phyloP scores from a whole-genome alignment of 2,113 vertebrate species.

The Vireo altiloquus region DNA sequence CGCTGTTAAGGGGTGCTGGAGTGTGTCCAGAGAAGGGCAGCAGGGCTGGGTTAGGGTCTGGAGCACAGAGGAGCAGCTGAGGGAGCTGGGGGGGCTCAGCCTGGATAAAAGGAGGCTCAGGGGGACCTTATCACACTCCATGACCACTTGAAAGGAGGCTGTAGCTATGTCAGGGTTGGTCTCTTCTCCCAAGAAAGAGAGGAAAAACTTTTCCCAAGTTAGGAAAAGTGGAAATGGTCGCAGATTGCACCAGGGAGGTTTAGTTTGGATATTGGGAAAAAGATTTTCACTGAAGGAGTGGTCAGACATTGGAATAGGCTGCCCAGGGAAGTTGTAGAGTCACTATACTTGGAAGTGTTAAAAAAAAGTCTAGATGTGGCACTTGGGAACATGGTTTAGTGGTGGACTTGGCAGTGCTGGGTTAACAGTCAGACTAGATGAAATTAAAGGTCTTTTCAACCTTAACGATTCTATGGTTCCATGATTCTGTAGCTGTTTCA shows the following conservation, averaged over 20 bases:
- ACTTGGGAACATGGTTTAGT: not conserved
- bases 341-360: not conserved
- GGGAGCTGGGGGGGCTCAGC: not conserved
- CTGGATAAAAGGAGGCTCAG: not conserved
- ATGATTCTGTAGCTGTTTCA: not conserved
- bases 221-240: not conserved
- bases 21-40: not conserved
- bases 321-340: not conserved
- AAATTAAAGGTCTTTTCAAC: not conserved
- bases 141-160: not conserved
- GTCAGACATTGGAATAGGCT: not conserved
- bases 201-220: not conserved
- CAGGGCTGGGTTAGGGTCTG: not conserved
- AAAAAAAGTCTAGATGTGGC: not conserved
- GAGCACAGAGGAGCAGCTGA: not conserved
- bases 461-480: not conserved
- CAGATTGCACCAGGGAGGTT: not conserved
- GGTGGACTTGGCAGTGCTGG: not conserved
- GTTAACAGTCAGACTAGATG: rapidly evolving
- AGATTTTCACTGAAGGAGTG: not conserved
- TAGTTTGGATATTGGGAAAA: not conserved
- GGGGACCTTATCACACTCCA: not conserved
- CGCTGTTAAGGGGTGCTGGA: not conserved
- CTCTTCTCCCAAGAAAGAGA: not conserved
- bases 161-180: rapidly evolving